Percentiles rank a stretch among this genome's conserved stretches.
phyloP scores from a whole-genome alignment of 1,140 invertebrate species.

The Ditylenchus dipsaci region DNA sequence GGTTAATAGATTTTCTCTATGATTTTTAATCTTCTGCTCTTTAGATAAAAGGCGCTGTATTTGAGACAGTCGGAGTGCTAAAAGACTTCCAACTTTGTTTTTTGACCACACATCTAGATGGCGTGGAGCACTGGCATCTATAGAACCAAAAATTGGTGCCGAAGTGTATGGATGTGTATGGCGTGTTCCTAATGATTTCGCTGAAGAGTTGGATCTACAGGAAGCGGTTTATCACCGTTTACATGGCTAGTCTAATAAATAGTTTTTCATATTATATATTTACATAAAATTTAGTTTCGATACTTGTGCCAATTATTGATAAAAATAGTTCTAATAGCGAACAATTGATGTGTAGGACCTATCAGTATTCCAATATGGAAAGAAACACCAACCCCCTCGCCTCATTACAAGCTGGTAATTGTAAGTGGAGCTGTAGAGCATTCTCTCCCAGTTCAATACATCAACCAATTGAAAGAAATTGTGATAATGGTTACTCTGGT shows the following conservation, averaged over 20 bases:
- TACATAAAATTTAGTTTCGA: not conserved
- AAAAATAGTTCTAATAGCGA: not conserved
- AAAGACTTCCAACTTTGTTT: slow-evolving; percentile 35
- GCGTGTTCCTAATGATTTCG: slow-evolving; percentile 47
- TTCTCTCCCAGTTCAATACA: slow-evolving; percentile 34
- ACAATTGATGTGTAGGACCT: slow-evolving; percentile 45
- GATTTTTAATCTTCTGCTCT: slow-evolving; percentile 8
- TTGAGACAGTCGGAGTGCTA: slow-evolving; percentile 25
- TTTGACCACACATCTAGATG: slow-evolving; percentile 38
- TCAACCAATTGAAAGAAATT: slow-evolving; percentile 35
- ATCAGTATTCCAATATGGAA: slow-evolving; percentile 44
- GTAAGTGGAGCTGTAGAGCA: slow-evolving; percentile 47
- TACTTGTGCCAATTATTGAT: not conserved
- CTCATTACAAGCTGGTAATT: slow-evolving; percentile 51
- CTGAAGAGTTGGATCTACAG: slow-evolving; percentile 40
- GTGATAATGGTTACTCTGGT: slow-evolving; percentile 41
- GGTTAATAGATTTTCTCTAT: slow-evolving; percentile 23
- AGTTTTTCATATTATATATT: not conserved
- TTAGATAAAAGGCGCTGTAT: slow-evolving; percentile 39
- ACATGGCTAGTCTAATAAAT: slow-evolving; percentile 29
- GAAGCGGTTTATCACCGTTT: slow-evolving; percentile 47
- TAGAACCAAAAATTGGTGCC: slow-evolving; percentile 21
- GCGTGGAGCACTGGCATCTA: slow-evolving; percentile 49
- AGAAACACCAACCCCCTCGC: slow-evolving; percentile 31
- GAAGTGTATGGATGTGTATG: slow-evolving; percentile 41